phyloP scores from a whole-genome alignment of 23 tunicate species.

The Ascidia mentula region DNA sequence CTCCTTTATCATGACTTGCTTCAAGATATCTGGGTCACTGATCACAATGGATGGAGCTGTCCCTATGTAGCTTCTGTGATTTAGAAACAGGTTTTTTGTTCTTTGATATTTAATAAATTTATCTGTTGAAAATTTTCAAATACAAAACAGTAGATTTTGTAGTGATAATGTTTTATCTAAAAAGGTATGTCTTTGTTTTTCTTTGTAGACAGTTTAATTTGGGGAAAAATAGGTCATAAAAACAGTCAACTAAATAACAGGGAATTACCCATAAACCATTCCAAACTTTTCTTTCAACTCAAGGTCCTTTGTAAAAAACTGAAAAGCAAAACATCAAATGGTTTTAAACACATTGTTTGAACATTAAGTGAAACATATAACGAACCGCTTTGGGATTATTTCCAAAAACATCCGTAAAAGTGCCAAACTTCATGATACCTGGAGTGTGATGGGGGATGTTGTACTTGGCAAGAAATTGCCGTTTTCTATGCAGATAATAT shows the following conservation, averaged over 20 bases:
- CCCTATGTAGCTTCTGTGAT: constrained; percentile 37
- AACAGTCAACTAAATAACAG: too few species aligned
- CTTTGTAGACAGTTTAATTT: too few species aligned
- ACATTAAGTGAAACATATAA: background rate
- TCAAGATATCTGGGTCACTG: constrained; percentile 62
- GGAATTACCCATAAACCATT: background rate
- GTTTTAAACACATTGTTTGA: background rate
- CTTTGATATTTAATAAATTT: too few species aligned
- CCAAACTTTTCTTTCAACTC: too few species aligned
- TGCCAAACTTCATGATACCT: background rate
- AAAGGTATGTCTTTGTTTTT: too few species aligned
- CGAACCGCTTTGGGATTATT: background rate
- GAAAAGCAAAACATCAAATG: background rate
- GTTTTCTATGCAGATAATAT: too few species aligned
- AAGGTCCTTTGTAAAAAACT: too few species aligned
- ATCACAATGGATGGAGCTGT: constrained; percentile 31
- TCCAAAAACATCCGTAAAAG: background rate
- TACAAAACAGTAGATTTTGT: too few species aligned
- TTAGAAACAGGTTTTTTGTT: too few species aligned
- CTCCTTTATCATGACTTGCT: constrained; percentile 74
- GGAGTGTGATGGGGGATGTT: background rate
- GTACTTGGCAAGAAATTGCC: background rate
- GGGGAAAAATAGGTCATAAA: too few species aligned
- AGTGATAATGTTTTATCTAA: too few species aligned
- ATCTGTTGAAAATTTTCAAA: too few species aligned